Base-by-base conservation (phyloP, 2,113 vertebrate species). In the Lepus americanus region DNA sequence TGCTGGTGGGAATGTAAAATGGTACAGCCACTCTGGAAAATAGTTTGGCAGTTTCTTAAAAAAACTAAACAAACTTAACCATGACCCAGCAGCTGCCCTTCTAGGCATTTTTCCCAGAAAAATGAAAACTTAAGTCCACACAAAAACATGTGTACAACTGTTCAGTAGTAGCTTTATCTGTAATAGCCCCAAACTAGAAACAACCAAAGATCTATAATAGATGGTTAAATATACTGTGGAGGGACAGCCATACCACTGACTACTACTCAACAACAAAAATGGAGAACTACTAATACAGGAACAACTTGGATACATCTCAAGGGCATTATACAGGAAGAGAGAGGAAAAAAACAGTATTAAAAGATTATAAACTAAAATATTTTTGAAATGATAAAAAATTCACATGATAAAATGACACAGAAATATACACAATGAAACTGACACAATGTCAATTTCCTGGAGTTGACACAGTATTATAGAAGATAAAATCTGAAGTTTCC, bases 1-100 rank as follows among this genome's bases (percentile, higher is more conserved):
- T 94, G 92, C 93, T 97, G 96, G 36, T 96, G 85, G 90, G 61
- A 96, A 87, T 95, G 90, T 96, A 96, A 97, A 96, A 96, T 94
- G 94, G 94, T 81, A 96, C 90, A 79, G 84, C 95, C 95, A 96
- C 96, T 96, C 91, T 97, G 95, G 85, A 95, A 97, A 96, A 96
- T 91, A 96, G 91, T 95, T 95, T 87, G 89, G 93, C 89, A 96
- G 83, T 82, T 96, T 96, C 95, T 97, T 97, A 92, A 96, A 96
- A 76, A 97, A 94, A 95, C 94, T 95, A 95, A 96, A 96, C 63
- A 88, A 96, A 95, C 61, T 94, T 96, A 95, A 97, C 93, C 74
- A 93, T 87, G 80, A 96, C 89, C 89, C 93, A 97, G 92, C 93
- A 97, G 93, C 67, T 95, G 87, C 92, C 87, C 86, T 95, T 79